These are phyloP conservation scores for Oryzias curvinotus DNA, from an alignment of 2,113 vertebrate genomes.

Conservation along the genomic window DNA sequence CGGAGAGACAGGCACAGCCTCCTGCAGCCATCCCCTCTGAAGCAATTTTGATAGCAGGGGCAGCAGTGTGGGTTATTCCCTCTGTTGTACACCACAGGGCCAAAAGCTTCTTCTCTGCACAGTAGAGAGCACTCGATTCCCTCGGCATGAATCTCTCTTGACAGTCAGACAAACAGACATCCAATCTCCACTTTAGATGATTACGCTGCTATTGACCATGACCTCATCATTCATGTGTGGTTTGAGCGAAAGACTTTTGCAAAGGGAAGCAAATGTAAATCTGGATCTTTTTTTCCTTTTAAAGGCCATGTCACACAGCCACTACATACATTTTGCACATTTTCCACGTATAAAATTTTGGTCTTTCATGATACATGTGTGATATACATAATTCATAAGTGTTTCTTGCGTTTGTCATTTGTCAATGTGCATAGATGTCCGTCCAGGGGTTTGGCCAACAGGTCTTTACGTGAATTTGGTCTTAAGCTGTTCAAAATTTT, in stretches of 20 bases:
- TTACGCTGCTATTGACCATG: constrained; percentile 62
- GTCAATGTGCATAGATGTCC: no score
- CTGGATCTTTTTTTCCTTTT: no score
- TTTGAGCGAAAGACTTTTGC: constrained; percentile 39
- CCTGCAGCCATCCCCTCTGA: constrained; percentile 69
- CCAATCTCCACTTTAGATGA: constrained; percentile 65
- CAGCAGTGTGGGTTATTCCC: constrained; percentile 63
- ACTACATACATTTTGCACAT: no score
- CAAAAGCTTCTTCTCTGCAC: constrained; percentile 62
- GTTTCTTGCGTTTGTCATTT: no score
- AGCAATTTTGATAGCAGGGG: constrained; percentile 69
- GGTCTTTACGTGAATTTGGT: no score
- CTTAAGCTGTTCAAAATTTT: no score
- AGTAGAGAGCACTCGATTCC: constrained; percentile 47
- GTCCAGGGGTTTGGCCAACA: no score
- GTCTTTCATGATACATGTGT: no score
- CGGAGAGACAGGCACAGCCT: constrained; percentile 61
- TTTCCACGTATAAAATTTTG: no score
- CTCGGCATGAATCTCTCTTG: constrained; percentile 57
- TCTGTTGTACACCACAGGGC: constrained; percentile 59
- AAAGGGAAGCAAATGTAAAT: no score
- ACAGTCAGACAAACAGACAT: constrained; percentile 64
- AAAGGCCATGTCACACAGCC: no score
- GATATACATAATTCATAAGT: no score
- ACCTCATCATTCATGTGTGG: constrained; percentile 59